These are phyloP conservation scores for Lepidocyrtoides sp. DNA, from an alignment of 2,888 invertebrate genomes.

Conservation along the genomic window DNA sequence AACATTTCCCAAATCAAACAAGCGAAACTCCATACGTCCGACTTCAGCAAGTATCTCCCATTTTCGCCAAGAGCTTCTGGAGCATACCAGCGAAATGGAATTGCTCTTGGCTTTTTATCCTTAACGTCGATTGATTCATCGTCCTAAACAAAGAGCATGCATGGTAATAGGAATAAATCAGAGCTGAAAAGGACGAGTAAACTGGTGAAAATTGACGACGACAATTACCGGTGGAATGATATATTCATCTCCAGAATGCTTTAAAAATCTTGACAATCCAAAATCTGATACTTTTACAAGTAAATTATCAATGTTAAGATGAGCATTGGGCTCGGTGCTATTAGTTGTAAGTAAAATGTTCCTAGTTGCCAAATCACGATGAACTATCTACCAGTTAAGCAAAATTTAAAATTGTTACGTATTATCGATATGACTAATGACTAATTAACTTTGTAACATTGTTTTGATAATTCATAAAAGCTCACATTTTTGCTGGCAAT, in stretches of 20 bases:
- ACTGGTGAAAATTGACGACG: not conserved
- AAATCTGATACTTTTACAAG: slow-evolving; percentile 56
- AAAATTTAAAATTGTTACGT: not conserved
- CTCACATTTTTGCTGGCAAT: not conserved
- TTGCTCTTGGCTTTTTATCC: not conserved
- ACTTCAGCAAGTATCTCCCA: slow-evolving; percentile 44
- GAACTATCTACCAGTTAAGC: slow-evolving; percentile 56
- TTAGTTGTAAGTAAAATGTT: slow-evolving; percentile 65
- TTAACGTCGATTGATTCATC: not conserved
- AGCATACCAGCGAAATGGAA: slow-evolving; percentile 73
- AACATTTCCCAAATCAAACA: slow-evolving; percentile 76
- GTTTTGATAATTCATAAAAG: not conserved
- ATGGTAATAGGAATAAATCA: not conserved
- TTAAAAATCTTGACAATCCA: slow-evolving; percentile 64
- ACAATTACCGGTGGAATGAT: too few relatives aligned
- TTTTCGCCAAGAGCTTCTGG: slow-evolving; percentile 53
- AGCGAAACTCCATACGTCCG: slow-evolving; percentile 75
- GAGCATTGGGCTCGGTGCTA: not conserved
- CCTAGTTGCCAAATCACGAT: slow-evolving; percentile 78
- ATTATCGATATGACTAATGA: too few relatives aligned
- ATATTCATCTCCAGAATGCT: not conserved
- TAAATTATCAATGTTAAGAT: not conserved
- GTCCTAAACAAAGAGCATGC: not conserved
- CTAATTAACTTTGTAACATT: not conserved
- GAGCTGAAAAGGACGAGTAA: too few relatives aligned